Evolutionary conservation across 2,797 vertebrate genomes (phyloP).

Genomic region (Galago senegalensis): DNA sequence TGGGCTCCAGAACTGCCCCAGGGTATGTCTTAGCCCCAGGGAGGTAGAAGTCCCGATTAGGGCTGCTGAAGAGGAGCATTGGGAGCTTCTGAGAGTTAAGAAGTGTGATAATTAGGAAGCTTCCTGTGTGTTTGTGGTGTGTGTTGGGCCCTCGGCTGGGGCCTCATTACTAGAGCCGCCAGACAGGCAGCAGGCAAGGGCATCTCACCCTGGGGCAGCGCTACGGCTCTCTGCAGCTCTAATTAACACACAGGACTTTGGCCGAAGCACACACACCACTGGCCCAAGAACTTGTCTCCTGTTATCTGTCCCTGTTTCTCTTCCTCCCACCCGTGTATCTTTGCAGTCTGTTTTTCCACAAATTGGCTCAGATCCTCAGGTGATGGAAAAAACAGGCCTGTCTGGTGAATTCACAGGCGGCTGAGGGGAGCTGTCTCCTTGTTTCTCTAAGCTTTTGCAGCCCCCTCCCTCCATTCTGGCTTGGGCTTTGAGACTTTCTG

Average conservation of each 20-base stretch:
- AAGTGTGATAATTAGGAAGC: neutral
- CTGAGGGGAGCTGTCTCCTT: neutral
- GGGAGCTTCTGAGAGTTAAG: neutral
- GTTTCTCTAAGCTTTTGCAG: accelerated
- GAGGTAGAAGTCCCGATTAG: neutral
- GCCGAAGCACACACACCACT: neutral
- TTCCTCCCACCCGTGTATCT: constrained; percentile 46
- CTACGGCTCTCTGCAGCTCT: neutral
- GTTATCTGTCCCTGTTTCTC: constrained; percentile 37
- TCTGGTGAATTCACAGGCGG: neutral
- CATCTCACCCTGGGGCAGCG: neutral
- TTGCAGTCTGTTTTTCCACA: constrained; percentile 69
- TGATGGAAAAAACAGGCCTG: constrained; percentile 70
- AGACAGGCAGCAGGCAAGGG: neutral
- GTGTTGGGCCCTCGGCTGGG: neutral
- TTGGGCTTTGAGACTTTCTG: neutral
- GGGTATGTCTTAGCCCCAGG: neutral
- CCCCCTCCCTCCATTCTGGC: neutral
- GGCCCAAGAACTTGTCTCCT: constrained; percentile 43
- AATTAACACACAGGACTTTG: constrained; percentile 39
- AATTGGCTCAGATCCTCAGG: constrained; percentile 61
- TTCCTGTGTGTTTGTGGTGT: neutral
- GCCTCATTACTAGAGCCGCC: neutral
- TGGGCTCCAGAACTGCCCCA: neutral
- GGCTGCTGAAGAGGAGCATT: neutral